Conservation (phyloP, 2,113 vertebrate genomes). For the Balaenoptera acutorostrata region DNA sequence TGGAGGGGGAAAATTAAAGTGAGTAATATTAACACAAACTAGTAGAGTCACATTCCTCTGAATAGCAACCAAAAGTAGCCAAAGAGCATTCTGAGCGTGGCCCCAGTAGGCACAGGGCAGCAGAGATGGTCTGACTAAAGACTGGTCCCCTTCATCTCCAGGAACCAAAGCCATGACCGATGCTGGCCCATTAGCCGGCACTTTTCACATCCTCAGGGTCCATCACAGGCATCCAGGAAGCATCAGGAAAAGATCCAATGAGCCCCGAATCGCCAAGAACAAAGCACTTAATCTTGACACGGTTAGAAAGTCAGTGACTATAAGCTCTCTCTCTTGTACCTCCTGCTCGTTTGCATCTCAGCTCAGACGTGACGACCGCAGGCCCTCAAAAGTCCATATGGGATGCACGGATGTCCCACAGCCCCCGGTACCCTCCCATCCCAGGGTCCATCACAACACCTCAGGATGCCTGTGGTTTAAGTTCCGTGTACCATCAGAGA, state of each 20-base stretch:
- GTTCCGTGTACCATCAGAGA: no score
- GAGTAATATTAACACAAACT: not conserved
- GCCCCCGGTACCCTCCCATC: not conserved
- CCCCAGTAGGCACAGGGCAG: not conserved
- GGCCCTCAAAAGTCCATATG: not conserved
- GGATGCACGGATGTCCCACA: accelerated
- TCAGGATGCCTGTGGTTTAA: not conserved
- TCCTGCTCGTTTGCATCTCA: not conserved
- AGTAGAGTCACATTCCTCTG: not conserved
- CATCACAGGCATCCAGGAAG: not conserved
- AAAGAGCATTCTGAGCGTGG: not conserved
- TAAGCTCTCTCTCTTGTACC: not conserved
- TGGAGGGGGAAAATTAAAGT: not conserved
- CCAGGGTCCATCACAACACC: accelerated
- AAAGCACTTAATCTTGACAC: not conserved
- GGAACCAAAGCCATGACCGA: not conserved
- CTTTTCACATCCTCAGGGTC: not conserved
- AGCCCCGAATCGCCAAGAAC: not conserved
- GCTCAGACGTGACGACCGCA: not conserved
- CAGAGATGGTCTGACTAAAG: not conserved
- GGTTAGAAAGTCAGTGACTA: not conserved
- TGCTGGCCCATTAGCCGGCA: not conserved
- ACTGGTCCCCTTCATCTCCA: not conserved
- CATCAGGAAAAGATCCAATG: not conserved
- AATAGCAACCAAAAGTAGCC: not conserved